These are phyloP conservation scores for Brachionus rotundiformis DNA, from an alignment of 1,140 invertebrate genomes.

Conservation along the genomic window DNA sequence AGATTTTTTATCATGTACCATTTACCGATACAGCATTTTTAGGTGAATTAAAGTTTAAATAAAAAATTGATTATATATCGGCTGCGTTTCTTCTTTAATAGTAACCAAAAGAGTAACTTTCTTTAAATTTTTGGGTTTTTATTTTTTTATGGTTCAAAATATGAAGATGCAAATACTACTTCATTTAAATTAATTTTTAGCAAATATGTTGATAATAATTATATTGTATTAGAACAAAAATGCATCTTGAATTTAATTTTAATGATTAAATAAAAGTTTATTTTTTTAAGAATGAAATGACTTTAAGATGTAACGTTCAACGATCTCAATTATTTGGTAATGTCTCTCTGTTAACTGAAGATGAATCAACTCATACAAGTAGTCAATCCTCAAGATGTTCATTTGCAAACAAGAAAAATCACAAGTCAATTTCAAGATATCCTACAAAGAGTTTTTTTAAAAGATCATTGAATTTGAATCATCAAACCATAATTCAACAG, in stretches of 20 bases:
- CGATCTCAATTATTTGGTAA: slow-evolving; percentile 12
- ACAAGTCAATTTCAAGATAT: slow-evolving; percentile 31
- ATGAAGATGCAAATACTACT: neutral
- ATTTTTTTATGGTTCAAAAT: slow-evolving; percentile 20
- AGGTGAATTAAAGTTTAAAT: slow-evolving; percentile 30
- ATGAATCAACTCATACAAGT: slow-evolving; percentile 26
- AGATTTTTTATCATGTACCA: neutral
- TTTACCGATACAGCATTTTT: slow-evolving; percentile 27
- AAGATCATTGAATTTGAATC: neutral
- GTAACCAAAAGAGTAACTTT: slow-evolving; percentile 8
- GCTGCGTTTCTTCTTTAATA: slow-evolving; percentile 20
- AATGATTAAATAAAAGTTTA: slow-evolving; percentile 17
- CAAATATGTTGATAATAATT: slow-evolving; percentile 11
- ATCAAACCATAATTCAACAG: slow-evolving; percentile 22
- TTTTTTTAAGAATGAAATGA: slow-evolving; percentile 34
- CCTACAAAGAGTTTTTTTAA: slow-evolving; percentile 12
- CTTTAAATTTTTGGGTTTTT: neutral
- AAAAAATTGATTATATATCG: slow-evolving; percentile 30
- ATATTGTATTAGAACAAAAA: slow-evolving; percentile 19
- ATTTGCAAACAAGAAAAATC: slow-evolving; percentile 18
- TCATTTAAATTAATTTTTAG: slow-evolving; percentile 26
- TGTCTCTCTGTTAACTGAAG: slow-evolving; percentile 29
- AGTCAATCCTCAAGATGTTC: slow-evolving; percentile 8
- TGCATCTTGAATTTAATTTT: slow-evolving; percentile 13
- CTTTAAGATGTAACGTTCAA: slow-evolving; percentile 15